Base-by-base conservation (phyloP, 2,797 vertebrate species). In the Coregonus ussuriensis region DNA sequence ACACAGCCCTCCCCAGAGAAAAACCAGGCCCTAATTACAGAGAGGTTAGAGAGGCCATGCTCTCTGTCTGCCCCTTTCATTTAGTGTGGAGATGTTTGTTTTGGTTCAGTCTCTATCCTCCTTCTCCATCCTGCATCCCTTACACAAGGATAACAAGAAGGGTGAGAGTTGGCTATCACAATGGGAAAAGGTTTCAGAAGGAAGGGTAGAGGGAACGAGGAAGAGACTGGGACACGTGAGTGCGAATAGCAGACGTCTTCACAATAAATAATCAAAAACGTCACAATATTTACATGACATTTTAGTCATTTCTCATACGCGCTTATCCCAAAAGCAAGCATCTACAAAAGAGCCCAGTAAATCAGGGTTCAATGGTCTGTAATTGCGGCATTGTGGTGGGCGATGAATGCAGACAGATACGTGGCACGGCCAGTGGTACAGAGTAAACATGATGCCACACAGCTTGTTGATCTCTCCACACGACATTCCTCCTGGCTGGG, bases 31-130 rank as follows among this genome's bases (percentile, higher is more conserved):
- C 21, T 63, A 63, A 63, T 63, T 63, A 63, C 7, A 63, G 59
- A 63, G 7, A 25, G 59, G 21, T 63, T 63, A 83, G 80, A 78
- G 83, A 87, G 78, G 76, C 77, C 76, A 83, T 37, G 54, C 75
- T 75, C 74, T 73, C 75, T 37, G 69, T 68, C 80, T 85, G 82
- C 73, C 65, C 71, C 18, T 78, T 71, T 80, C 82, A 87, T 87
- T 79, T 72, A 76, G 74, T 81, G 81, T 75, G 86, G 81, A 79
- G 69, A 2, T 77, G 41, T 86, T 86, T 91, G 80, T 82, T 85
- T 89, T 86, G 65, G 37, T 63, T 63, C 69, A 7, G 69, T 82
- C 72, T 56, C 56, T 16, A 1, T 29, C 4, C 3, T 33, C 62
- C 54, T 65, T 66, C 76, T 74, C 74, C 72, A 56, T 41, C 76